These are phyloP conservation scores for Yoshiicerus persimilis DNA, from an alignment of 1,140 invertebrate genomes.

Conservation along the genomic window DNA sequence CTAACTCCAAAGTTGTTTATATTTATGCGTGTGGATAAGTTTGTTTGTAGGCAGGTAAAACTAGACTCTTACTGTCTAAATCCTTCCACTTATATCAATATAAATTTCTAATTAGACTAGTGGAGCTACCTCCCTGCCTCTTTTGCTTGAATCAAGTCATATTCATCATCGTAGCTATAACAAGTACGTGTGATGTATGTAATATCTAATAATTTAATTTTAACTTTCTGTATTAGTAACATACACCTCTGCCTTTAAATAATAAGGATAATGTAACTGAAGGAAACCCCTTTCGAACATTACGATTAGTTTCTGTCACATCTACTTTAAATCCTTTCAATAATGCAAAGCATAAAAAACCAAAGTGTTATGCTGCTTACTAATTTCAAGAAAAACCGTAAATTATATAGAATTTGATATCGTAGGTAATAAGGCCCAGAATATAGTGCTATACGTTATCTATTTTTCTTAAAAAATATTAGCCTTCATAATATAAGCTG, in stretches of 20 bases:
- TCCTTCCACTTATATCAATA: not conserved
- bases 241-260: too few species aligned
- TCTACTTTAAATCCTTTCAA: not conserved
- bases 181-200: not conserved
- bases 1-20: not conserved
- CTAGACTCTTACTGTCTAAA: not conserved
- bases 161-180: not conserved
- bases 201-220: not conserved
- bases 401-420: too few species aligned
- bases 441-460: too few species aligned
- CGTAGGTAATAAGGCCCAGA: too few species aligned
- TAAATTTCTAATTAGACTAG: not conserved
- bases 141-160: not conserved
- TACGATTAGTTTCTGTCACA: not conserved
- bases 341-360: not conserved
- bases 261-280: not conserved
- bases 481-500: too few species aligned
- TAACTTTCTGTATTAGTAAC: too few species aligned
- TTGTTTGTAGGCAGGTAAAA: not conserved
- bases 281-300: not conserved
- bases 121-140: not conserved
- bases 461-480: too few species aligned
- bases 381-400: too few species aligned
- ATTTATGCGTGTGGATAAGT: not conserved
- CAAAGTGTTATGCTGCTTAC: not conserved